These are phyloP conservation scores for Eustalomyia histrio DNA, from an alignment of 2,888 invertebrate species.

Conservation along the genomic window DNA sequence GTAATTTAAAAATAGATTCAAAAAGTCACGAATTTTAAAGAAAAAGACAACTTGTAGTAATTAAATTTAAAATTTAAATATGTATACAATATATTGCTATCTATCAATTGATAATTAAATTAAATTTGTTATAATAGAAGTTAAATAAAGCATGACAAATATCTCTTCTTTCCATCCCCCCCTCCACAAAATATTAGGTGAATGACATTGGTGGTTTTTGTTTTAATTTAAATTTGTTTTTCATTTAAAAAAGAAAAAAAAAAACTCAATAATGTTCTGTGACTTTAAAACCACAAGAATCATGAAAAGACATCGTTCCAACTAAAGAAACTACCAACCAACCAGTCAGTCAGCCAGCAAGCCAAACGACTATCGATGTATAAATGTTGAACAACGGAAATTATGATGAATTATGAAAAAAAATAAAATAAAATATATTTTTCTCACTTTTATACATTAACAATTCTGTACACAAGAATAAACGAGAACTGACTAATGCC, in stretches of 20 bases:
- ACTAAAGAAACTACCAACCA: constrained; percentile 6
- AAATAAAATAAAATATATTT: no score
- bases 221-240: constrained; percentile 6
- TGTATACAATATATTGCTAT: constrained; percentile 30
- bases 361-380: constrained; percentile 3
- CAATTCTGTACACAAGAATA: constrained; percentile 39
- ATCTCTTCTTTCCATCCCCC: neutral
- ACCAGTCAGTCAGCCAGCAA: constrained; percentile 38
- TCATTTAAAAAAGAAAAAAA: constrained; percentile 7
- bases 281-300: constrained; percentile 50
- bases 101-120: constrained; percentile 43
- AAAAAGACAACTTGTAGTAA: neutral
- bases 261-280: constrained; percentile 33
- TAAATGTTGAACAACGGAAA: constrained; percentile 26
- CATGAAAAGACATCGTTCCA: constrained; percentile 23
- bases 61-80: constrained; percentile 23
- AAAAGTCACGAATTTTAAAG: constrained; percentile 13
- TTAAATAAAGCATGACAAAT: constrained; percentile 49
- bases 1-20: constrained; percentile 34
- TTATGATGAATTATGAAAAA: constrained; percentile 36
- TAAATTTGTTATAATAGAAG: constrained; percentile 36
- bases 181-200: neutral
- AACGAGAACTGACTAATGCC: constrained; percentile 48
- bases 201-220: constrained; percentile 2
- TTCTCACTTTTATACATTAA: constrained; percentile 23